Base-by-base conservation (phyloP, 1,140 invertebrate genomes). In the Ectropis grisescens region DNA sequence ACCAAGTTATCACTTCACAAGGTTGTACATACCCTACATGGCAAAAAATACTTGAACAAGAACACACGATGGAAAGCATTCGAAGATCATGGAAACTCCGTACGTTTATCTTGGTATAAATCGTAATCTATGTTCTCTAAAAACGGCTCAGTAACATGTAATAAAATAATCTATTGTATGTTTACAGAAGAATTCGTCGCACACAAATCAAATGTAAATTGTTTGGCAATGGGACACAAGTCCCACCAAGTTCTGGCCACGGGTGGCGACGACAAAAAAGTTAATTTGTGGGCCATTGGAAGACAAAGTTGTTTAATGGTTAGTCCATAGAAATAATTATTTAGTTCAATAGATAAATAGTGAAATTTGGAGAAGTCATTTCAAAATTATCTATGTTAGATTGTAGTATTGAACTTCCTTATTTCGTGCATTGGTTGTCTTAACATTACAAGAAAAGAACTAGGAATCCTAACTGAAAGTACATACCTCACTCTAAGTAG, bases 261-360 rank as follows among this genome's bases (percentile, higher is more conserved):
- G 49, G 97, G 96, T 30, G 96, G 97, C 46, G 95, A 97, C 75
- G 97, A 98, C 82, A 94, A 95, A 74, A 98, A 97, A 84, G 96
- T 98, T 27, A 99, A 99, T 70, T 76, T 98, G 44, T 99, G 96
- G 96, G 95, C 95, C 2, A 92, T 98, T 43, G 96, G 96, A 11
- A 95, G 97, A 67, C 90, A 93, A 53, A 94, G 93, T 61, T 98
- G 95, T 83, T 94, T 99, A 64, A 94, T 98, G 94, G 94, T 96
- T 83, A 4, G 16, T 19, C n/a, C n/a, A n/a, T n/a, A n/a, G n/a
- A n/a, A n/a, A n/a, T 82, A 79, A 81, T 38, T 30, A 15, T 37
- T 24, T 11, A 13, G 11, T 36, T 23, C 2, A 31, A 15, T 9
- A 8, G 38, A 22, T 24, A 27, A 29, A 25, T 40, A 10, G n/a